Base-by-base conservation (phyloP, 2,113 vertebrate species). In the Aviceda subcristata region DNA sequence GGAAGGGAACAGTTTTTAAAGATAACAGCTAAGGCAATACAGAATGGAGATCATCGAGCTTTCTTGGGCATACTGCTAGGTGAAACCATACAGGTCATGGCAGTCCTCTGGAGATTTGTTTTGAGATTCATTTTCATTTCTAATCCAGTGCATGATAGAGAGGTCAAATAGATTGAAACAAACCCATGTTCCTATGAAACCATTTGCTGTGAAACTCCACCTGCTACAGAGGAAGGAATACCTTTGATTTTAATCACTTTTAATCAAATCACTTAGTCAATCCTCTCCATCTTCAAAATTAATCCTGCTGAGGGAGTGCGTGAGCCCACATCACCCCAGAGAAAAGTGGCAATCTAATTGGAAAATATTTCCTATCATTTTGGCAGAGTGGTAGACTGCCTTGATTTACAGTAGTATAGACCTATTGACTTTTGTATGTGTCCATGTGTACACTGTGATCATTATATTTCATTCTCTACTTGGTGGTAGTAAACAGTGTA, bases 111-210 rank as follows among this genome's bases (percentile, higher is more conserved):
- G 86, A 91, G 77, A 84, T 71, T 85, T 91, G 27, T 75, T 89
- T 63, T 60, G 66, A 88, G 90, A 81, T 96, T 79, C 10, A 45
- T 93, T 93, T 95, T 86, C 24, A 12, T 79, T 95, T 94, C 53
- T 95, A 95, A 96, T 80, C 71, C 71, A 60, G 34, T 64, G 27
- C n/a, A 19, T 62, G 30, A 48, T 41, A 74, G 43, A 32, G 19
- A 75, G 78, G 85, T 90, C 74, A 93, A 96, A 96, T 15, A 19
- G 66, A 82, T 48, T 85, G 77, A 91, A 95, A 85, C 59, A 90
- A 94, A 71, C 14, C 38, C 24, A 39, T 27, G 21, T 57, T 90
- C 82, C 64, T 79, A n/a, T 73, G 50, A 71, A 92, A 73, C 24
- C 19, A 60, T 90, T 81, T 86, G 29, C 30, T 92, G 26, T 60